Base-by-base conservation (phyloP, 2,113 vertebrate species). In the Hylia prasina region DNA sequence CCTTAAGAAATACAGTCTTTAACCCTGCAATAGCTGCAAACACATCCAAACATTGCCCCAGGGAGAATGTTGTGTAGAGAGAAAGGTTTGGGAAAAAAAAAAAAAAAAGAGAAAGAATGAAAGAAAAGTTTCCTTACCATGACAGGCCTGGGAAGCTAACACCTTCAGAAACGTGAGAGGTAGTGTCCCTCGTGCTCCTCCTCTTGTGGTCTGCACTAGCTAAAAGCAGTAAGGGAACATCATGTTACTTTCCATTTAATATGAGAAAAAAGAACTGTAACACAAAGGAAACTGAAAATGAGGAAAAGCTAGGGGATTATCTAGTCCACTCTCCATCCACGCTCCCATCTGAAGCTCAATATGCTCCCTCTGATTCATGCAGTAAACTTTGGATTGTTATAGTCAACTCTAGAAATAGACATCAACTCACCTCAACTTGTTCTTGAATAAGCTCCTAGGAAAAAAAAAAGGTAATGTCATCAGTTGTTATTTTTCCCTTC, bases 121-220 rank as follows among this genome's bases (percentile, higher is more conserved):
- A 82, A 50, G 28, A 37, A 51, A 79, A 57, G 33, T 81, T 93
- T 45, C 48, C 98, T 97, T 97, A 99, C 99, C 99, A 20, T 99
- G 99, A 92, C 99, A 99, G 20, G 99, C 99, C 57, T 99, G 98
- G 33, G 99, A 99, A 81, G 99, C 98, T n/a, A 99, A 95, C 65
- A 99, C 99, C 97, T 99, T 99, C 82, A 99, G 97, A 84, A 99
- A 98, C 0, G 99, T 99, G 81, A 99, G 98, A 61, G 99, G 99
- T 80, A 99, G 89, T 18, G 98, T 98, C 56, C 98, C 98, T 90
- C 93, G 98, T 78, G 98, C 96, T 94, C 98, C 96, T 94, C 98
- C 97, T 95, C 99, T 98, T 30, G 99, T 98, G 57, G 98, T 98
- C 94, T 98, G 98, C 37, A 99, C 97, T 69, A 99, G 94, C 99